phyloP scores from a whole-genome alignment of 2,797 vertebrate genomes.

The Sebastes taczanowskii region DNA sequence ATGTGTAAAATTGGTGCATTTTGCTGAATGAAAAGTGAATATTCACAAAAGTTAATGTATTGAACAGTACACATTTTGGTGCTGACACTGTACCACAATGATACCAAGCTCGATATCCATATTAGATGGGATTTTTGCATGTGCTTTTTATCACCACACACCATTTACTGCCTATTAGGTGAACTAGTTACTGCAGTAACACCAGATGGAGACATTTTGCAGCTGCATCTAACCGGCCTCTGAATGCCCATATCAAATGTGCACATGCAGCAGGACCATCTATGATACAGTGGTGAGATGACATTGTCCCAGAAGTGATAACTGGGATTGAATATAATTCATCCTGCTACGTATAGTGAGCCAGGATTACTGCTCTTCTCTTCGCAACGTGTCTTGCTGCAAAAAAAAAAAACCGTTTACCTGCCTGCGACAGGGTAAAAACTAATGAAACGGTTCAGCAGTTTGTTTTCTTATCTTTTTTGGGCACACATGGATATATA shows the following conservation, averaged over 20 bases:
- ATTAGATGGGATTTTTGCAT: no score
- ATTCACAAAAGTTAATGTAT: not conserved
- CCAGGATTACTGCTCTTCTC: constrained; percentile 39
- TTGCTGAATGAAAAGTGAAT: not conserved
- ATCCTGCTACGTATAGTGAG: constrained; percentile 7
- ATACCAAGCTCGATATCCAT: no score
- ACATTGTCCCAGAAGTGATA: constrained; percentile 63
- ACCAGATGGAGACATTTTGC: constrained; percentile 82
- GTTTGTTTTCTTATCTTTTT: constrained; percentile 63
- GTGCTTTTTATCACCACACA: not conserved
- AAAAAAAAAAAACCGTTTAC: constrained; percentile 15
- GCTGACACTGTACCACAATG: not conserved
- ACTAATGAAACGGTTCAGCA: constrained; percentile 43
- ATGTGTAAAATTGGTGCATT: not conserved
- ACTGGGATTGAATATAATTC: constrained; percentile 54
- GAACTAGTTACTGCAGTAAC: constrained; percentile 37
- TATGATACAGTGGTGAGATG: constrained; percentile 52
- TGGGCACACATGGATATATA: constrained; percentile 34
- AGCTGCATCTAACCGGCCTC: constrained; percentile 22
- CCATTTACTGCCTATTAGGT: constrained; percentile 1
- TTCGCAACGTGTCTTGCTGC: constrained; percentile 21
- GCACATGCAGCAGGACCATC: constrained; percentile 55
- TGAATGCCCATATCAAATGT: constrained; percentile 61
- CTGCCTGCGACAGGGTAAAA: constrained; percentile 20
- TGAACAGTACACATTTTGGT: not conserved